Evolutionary conservation across 1,140 invertebrate species (phyloP), one percentile per base, ranked within the genome.

Genomic region (Drosophila asahinai): DNA sequence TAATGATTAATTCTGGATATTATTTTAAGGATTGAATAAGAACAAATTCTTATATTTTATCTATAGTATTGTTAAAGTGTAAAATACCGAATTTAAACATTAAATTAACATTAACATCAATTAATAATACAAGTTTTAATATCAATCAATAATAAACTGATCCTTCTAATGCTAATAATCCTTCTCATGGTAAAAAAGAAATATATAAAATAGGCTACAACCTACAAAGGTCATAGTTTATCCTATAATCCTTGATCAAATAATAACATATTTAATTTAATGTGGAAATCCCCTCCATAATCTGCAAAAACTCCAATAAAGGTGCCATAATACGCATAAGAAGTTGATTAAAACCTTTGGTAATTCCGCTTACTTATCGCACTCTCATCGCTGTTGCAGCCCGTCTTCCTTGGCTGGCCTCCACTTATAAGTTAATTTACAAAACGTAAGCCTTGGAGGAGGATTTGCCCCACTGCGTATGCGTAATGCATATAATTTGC

Each of bases 401-500:
- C 45, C 14, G 25, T 73, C 45, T 33, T 43, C n/a, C 54, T n/a
- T 57, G 3, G 54, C 22, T 40, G 25, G 33, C 22, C 57, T 61
- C 27, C 65, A 86, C 67, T 84, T 90, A 90, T 91, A 82, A 90
- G 86, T 90, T 77, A 91, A 90, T 90, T 90, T 82, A 74, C 64
- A 59, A 66, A 47, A 51, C 60, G 42, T 40, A 33, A 54, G 54
- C 33, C 33, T 33, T 14, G 51, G 60, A 52, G 60, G 22, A 66
- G 77, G 63, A 87, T 38, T 51, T 45, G 19, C 73, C 60, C 72
- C 40, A 75, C 51, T 71, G 63, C 77, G 62, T 76, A 89, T 89
- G 81, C 81, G 84, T 89, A 89, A 89, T 89, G 84, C 84, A 90
- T 89, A 90, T 90, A 90, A 89, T 89, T 89, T 89, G 80, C 72